Evolutionary conservation across 2,113 vertebrate species (phyloP).

Genomic region (Anoplopoma fimbria): DNA sequence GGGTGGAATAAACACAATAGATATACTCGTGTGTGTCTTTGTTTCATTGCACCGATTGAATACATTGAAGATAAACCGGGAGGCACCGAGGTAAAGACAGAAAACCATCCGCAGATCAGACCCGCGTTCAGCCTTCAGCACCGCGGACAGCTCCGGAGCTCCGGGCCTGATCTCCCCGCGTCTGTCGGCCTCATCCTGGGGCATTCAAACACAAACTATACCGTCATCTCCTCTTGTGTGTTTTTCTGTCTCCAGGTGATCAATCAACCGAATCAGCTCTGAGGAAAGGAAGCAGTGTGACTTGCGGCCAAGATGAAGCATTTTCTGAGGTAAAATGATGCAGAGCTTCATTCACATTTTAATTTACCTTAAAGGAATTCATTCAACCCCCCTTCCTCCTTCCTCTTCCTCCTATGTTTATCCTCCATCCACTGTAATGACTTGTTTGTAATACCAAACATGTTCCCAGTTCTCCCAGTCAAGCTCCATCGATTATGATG

Average conservation of each 20-base stretch:
- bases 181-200: conserved; percentile 21
- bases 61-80: neutral
- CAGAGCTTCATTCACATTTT: neutral
- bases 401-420: neutral
- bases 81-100: neutral
- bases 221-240: neutral
- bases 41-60: neutral
- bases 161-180: conserved; percentile 9
- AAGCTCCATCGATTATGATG: conserved; percentile 17
- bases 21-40: neutral
- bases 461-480: conserved; percentile 28
- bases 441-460: neutral
- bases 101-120: conserved; percentile 2
- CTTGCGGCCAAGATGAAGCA: conserved; percentile 83
- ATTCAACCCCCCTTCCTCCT: neutral
- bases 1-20: neutral
- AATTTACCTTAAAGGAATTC: conserved; percentile 15
- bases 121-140: conserved; percentile 40
- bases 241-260: conserved; percentile 46
- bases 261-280: neutral
- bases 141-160: conserved; percentile 68
- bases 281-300: conserved; percentile 17
- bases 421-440: neutral
- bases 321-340: conserved; percentile 81
- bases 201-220: neutral